Percentiles rank a stretch among this genome's conserved stretches.
These are phyloP conservation scores for Lonchura striata DNA, from an alignment of 2,113 vertebrate genomes.

Conservation along the genomic window DNA sequence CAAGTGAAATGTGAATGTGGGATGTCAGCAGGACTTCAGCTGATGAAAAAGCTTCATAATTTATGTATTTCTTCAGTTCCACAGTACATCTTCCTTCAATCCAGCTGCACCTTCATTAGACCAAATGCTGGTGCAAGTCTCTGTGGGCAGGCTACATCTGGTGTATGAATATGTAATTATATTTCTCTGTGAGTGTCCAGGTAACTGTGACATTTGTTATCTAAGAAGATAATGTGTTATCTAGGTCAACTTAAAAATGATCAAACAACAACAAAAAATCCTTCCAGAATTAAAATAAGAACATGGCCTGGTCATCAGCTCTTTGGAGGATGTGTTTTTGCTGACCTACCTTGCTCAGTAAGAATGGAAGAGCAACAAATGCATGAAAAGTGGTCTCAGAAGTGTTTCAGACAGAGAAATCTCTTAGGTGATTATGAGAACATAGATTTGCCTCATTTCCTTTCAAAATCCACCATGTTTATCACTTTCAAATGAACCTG, in stretches of 20 bases:
- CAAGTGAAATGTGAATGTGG: neutral
- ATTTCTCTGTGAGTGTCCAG: constrained; percentile 8
- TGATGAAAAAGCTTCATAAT: neutral
- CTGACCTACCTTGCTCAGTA: neutral
- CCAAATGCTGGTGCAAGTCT: constrained; percentile 59
- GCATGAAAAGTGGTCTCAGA: neutral
- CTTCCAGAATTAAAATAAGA: neutral
- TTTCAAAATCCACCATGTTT: neutral
- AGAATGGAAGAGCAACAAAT: neutral
- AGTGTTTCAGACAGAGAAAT: neutral
- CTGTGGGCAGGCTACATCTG: constrained; percentile 57
- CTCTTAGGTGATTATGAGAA: neutral
- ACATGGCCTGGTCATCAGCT: neutral
- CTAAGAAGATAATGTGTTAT: neutral
- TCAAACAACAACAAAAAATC: neutral
- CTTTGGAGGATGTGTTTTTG: neutral
- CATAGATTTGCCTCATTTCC: neutral
- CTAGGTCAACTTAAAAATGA: neutral
- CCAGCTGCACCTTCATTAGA: constrained; percentile 58
- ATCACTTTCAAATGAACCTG: neutral
- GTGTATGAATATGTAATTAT: constrained; percentile 51
- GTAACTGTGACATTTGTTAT: neutral
- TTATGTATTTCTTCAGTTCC: constrained; percentile 35
- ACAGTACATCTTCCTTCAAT: neutral
- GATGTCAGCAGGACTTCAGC: neutral